Conservation (phyloP, 2,797 vertebrate genomes). For the Atherinosoma microstoma region DNA sequence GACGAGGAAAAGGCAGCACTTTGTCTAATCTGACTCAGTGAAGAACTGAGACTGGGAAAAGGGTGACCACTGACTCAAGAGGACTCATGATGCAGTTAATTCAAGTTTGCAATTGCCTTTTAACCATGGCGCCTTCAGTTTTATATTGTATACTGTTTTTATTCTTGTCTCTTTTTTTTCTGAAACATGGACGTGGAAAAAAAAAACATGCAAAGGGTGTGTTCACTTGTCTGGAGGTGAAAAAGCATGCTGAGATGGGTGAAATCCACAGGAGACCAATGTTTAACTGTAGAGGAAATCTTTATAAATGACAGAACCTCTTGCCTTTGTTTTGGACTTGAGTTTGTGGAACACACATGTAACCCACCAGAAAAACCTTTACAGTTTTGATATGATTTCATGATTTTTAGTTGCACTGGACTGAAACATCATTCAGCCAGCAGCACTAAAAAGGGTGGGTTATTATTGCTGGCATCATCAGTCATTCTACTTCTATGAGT, state of each 20-base stretch:
- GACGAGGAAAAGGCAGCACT: constrained; percentile 62
- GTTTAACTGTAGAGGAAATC: constrained; percentile 37
- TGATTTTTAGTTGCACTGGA: constrained; percentile 19
- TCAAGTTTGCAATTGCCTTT: constrained; percentile 83
- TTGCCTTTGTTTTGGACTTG: constrained; percentile 39
- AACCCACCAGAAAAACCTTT: constrained; percentile 16
- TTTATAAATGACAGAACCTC: constrained; percentile 31
- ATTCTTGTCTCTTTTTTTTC: constrained; percentile 50
- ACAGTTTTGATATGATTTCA: constrained; percentile 39
- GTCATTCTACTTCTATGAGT: constrained; percentile 23
- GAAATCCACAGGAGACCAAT: constrained; percentile 62
- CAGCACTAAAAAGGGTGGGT: constrained; percentile 31
- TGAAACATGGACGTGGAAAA: constrained; percentile 38
- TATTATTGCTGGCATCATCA: constrained; percentile 40
- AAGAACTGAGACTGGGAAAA: constrained; percentile 61
- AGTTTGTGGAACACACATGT: constrained; percentile 38
- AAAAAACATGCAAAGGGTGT: constrained; percentile 42
- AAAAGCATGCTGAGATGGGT: constrained; percentile 32
- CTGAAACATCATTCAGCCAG: constrained; percentile 34
- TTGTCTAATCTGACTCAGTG: constrained; percentile 60
- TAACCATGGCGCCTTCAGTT: constrained; percentile 83
- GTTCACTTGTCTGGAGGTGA: constrained; percentile 46
- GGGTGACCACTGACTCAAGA: constrained; percentile 70
- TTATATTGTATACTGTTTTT: constrained; percentile 71
- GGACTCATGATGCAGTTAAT: constrained; percentile 78